Conservation (phyloP, 2,113 vertebrate genomes). For the Xenopus laevis region DNA sequence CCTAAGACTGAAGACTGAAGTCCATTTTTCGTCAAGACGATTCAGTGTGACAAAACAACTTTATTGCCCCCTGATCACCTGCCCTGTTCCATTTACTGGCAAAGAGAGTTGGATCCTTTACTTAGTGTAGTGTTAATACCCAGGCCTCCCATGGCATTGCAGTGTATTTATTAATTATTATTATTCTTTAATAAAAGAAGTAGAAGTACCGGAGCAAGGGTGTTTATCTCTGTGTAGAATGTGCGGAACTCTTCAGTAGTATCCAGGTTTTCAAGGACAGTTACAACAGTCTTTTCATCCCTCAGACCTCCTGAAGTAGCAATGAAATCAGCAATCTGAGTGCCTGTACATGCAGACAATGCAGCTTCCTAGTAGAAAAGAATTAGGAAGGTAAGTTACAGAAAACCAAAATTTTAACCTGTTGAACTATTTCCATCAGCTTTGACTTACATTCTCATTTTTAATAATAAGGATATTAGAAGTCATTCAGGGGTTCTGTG, state of each 20-base stretch:
- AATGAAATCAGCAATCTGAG: conserved; percentile 33
- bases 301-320: conserved; percentile 6
- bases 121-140: no score
- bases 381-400: neutral
- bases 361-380: conserved; percentile 32
- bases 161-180: no score
- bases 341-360: conserved; percentile 10
- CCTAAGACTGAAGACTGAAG: no score
- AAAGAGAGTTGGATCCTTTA: no score
- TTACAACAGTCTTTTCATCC: neutral
- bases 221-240: conserved; percentile 44
- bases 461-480: neutral
- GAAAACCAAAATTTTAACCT: neutral
- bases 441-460: neutral
- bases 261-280: conserved; percentile 17
- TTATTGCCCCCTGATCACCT: no score
- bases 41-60: no score
- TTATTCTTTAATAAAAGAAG: neutral
- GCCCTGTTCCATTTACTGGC: no score
- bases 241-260: neutral
- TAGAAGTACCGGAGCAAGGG: conserved; percentile 25
- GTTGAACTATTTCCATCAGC: no score
- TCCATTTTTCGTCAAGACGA: no score
- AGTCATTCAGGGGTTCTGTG: no score
- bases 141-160: no score